Base-by-base conservation (phyloP, 1,140 invertebrate genomes). In the Eufriesea mexicana region DNA sequence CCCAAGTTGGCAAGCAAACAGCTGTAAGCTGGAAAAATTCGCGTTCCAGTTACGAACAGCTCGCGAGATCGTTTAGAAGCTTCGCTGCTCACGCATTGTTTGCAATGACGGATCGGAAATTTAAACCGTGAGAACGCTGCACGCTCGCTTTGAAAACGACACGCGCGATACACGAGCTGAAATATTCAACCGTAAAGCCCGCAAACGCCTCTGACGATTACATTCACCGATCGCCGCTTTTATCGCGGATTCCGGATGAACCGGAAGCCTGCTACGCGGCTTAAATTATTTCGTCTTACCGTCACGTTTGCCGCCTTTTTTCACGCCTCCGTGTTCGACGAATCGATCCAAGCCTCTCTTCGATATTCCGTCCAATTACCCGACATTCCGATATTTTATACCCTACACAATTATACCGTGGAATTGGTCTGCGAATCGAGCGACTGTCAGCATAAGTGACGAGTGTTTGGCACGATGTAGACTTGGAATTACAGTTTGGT, bases 81-180 rank as follows among this genome's bases (percentile, higher is more conserved):
- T 80, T 84, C 77, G 84, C 87, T 87, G 79, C 81, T 57, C 57
- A 25, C 59, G 61, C 77, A 77, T 84, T 84, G 86, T 87, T 87
- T 84, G 62, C 61, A 45, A 83, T 82, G 59, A 62, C 16, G 49
- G n/a, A 25, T 71, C 51, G 79, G 70, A 81, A 76, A 73, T 87
- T 87, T 79, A 86, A 35, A 86, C 75, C 64, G 59, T 76, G 71
- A 74, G 64, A 87, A 71, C 47, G 47, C 25, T 71, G 49, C 18
- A 47, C 9, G 70, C 61, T 62, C 59, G 28, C 71, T 71, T 64
- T 59, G 64, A 75, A 86, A 86, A 78, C 82, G 78, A 80, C 64
- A 84, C 62, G 51, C 59, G 49, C 80, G 54, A 20, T 23, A 67
- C 35, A 59, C 70, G 57, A 62, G 68, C 61, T 79, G 61, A 72